Conservation (phyloP, 2,113 vertebrate species). For the Hippolais icterina region DNA sequence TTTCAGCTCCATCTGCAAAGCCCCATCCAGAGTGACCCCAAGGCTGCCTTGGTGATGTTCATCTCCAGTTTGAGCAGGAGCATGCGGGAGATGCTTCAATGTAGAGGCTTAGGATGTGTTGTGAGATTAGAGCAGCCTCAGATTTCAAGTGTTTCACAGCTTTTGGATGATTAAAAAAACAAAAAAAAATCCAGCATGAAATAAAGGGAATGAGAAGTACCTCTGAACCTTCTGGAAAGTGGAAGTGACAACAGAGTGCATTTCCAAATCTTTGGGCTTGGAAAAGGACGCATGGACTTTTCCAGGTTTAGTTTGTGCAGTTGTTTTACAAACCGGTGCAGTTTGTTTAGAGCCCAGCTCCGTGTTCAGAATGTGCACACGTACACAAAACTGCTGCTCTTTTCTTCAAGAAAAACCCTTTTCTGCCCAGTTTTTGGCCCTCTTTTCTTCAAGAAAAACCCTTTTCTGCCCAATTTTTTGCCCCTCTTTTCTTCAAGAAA, state of each 20-base stretch:
- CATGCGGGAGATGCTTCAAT: not conserved
- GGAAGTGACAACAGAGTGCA: not conserved
- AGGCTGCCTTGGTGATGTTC: not conserved
- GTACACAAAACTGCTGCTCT: not conserved
- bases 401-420: not conserved
- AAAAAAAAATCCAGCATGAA: not conserved
- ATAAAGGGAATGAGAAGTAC: not conserved
- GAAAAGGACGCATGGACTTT: not conserved
- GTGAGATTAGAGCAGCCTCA: not conserved
- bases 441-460: too few species aligned
- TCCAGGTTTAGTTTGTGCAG: not conserved
- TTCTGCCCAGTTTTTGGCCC: not conserved
- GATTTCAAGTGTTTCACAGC: not conserved
- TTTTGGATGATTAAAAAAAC: not conserved
- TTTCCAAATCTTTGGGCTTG: not conserved
- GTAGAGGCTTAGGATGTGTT: not conserved
- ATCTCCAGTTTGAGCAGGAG: not conserved
- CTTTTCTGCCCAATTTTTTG: not conserved
- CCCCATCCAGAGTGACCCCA: not conserved
- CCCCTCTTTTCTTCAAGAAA: too few species aligned
- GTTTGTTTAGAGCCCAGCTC: not conserved
- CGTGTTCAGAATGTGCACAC: not conserved
- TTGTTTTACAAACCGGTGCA: not conserved
- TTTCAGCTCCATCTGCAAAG: not conserved
- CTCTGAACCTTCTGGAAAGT: not conserved